These are phyloP conservation scores for Amphiprion ocellaris DNA, from an alignment of 2,113 vertebrate genomes.

Conservation along the genomic window DNA sequence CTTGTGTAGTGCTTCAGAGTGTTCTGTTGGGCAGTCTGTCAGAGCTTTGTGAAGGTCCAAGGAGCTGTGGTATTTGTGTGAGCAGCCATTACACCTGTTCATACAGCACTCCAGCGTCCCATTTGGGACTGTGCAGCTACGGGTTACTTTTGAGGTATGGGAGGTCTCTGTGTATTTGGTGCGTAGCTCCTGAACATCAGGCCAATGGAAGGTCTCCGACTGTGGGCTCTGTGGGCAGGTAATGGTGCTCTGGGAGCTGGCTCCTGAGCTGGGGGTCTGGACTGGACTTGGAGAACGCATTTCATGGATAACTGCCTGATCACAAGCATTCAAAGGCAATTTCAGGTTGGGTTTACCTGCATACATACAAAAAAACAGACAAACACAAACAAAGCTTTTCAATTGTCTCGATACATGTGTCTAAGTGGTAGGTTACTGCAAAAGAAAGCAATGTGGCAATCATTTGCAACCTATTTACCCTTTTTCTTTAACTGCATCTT, in stretches of 20 bases:
- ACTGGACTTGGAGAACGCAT: constrained; percentile 72
- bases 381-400: constrained; percentile 11
- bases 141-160: constrained; percentile 31
- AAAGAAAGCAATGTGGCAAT: constrained; percentile 10
- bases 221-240: constrained; percentile 79
- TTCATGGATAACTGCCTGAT: constrained; percentile 80
- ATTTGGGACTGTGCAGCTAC: constrained; percentile 77
- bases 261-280: constrained; percentile 58
- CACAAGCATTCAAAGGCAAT: constrained; percentile 68
- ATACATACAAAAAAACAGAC: constrained; percentile 31
- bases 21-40: constrained; percentile 25
- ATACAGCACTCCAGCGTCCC: constrained; percentile 68
- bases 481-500: constrained; percentile 63
- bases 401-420: constrained; percentile 5
- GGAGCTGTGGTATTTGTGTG: constrained; percentile 50
- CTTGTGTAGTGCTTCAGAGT: constrained; percentile 1
- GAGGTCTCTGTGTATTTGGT: constrained; percentile 82
- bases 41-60: constrained; percentile 44
- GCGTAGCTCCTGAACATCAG: constrained; percentile 90
- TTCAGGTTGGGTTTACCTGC: constrained; percentile 83
- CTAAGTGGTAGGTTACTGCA: not conserved
- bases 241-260: constrained; percentile 61
- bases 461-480: constrained; percentile 64
- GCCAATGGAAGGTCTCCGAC: constrained; percentile 89
- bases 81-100: constrained; percentile 49